These are phyloP conservation scores for Campaea margaritaria DNA, from an alignment of 2,888 invertebrate species.

Conservation along the genomic window DNA sequence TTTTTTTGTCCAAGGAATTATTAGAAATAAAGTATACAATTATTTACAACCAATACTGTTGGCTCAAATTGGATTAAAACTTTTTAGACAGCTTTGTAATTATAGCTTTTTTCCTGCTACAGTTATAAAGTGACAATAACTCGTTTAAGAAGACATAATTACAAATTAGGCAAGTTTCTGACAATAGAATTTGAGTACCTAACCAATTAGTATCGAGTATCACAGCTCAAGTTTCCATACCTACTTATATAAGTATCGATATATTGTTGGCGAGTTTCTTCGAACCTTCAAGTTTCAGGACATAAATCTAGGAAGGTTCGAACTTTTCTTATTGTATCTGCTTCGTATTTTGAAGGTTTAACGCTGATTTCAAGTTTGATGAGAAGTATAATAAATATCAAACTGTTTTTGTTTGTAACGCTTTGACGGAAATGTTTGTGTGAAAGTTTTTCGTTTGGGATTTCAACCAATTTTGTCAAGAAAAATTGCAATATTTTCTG, in stretches of 20 bases:
- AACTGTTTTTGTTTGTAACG: slow-evolving; percentile 10
- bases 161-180: too few species aligned
- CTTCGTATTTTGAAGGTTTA: slow-evolving; percentile 39
- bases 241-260: slow-evolving; percentile 10
- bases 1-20: too few species aligned
- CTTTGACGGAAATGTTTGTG: not conserved
- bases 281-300: slow-evolving; percentile 13
- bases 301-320: slow-evolving; percentile 42
- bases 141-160: too few species aligned
- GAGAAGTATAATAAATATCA: slow-evolving; percentile 38
- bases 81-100: too few species aligned
- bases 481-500: too few species aligned
- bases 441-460: not conserved
- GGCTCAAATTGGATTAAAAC: too few species aligned
- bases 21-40: too few species aligned
- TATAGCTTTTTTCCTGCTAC: too few species aligned
- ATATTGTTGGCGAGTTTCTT: not conserved
- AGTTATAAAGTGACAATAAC: too few species aligned
- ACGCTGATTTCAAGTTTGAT: slow-evolving; percentile 46
- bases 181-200: too few species aligned
- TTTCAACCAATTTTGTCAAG: not conserved
- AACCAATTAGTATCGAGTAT: slow-evolving; percentile 2
- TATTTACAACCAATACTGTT: too few species aligned
- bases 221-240: too few species aligned
- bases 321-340: slow-evolving; percentile 46